phyloP scores from a whole-genome alignment of 2,888 invertebrate genomes.

The Rutpela maculata region DNA sequence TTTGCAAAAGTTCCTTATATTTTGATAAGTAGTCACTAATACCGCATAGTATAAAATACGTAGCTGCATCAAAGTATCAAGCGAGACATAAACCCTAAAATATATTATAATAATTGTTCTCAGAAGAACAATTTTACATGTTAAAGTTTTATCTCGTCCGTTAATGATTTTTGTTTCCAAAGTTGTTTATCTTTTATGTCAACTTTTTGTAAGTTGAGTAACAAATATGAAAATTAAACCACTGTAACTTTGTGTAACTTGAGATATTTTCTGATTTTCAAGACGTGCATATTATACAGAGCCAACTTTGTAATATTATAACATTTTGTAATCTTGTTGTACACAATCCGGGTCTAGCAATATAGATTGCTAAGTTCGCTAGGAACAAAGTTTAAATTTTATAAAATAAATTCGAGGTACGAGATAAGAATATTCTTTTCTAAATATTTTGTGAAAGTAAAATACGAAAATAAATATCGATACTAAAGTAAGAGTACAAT shows the following conservation, averaged over 20 bases:
- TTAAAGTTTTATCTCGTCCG: conserved; percentile 36
- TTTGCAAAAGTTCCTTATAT: neutral
- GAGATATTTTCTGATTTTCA: conserved; percentile 52
- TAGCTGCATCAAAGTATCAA: neutral
- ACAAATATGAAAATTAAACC: conserved; percentile 53
- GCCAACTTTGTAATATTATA: conserved; percentile 55
- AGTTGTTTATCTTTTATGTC: conserved; percentile 38
- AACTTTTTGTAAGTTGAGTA: conserved; percentile 28
- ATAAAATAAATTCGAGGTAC: conserved; percentile 18
- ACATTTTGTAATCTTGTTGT: conserved; percentile 57
- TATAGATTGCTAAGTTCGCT: neutral
- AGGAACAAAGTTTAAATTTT: conserved; percentile 10
- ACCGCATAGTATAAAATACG: neutral
- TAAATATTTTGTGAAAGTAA: too few relatives aligned
- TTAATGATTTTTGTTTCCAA: conserved; percentile 26
- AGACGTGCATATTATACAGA: conserved; percentile 55
- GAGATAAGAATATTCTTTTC: too few relatives aligned
- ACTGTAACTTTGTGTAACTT: conserved; percentile 51
- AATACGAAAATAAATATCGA: too few relatives aligned
- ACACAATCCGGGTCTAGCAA: conserved; percentile 59
- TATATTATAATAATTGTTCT: neutral
- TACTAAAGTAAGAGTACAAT: too few relatives aligned
- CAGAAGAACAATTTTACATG: conserved; percentile 23
- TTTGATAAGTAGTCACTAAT: neutral
- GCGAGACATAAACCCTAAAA: neutral